These are phyloP conservation scores for Chloroceryle aenea DNA, from an alignment of 2,113 vertebrate species.

Conservation along the genomic window DNA sequence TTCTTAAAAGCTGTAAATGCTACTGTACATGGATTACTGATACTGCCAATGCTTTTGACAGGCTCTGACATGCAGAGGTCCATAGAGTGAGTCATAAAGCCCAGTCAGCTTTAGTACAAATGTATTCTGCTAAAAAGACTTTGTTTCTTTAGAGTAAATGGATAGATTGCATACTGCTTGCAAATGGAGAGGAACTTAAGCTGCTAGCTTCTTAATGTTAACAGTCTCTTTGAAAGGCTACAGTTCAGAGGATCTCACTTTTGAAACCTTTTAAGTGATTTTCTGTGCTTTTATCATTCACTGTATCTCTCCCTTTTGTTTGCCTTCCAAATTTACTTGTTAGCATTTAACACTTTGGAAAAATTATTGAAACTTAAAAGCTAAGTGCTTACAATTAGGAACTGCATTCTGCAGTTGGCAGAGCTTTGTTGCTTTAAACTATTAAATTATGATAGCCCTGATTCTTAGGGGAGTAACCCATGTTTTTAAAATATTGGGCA, in stretches of 20 bases:
- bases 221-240: not conserved
- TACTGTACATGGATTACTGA: slow-evolving; percentile 2
- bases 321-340: not conserved
- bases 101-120: not conserved
- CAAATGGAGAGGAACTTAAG: not conserved
- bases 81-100: not conserved
- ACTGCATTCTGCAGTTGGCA: not conserved
- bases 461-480: not conserved
- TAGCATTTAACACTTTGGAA: not conserved
- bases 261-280: not conserved
- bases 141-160: not conserved
- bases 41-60: slow-evolving; percentile 24
- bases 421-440: not conserved
- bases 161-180: not conserved
- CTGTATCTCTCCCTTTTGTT: not conserved
- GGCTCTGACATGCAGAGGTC: slow-evolving; percentile 1
- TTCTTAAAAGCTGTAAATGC: slow-evolving; percentile 46
- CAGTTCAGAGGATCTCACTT: not conserved
- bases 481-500: not conserved
- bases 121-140: not conserved
- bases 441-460: not conserved
- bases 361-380: not conserved
- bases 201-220: not conserved
- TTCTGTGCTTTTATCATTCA: not conserved
- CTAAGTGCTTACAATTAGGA: not conserved